Evolutionary conservation across 2,888 invertebrate species (phyloP).

Genomic region (Cataglyphis rosenhaueri): DNA sequence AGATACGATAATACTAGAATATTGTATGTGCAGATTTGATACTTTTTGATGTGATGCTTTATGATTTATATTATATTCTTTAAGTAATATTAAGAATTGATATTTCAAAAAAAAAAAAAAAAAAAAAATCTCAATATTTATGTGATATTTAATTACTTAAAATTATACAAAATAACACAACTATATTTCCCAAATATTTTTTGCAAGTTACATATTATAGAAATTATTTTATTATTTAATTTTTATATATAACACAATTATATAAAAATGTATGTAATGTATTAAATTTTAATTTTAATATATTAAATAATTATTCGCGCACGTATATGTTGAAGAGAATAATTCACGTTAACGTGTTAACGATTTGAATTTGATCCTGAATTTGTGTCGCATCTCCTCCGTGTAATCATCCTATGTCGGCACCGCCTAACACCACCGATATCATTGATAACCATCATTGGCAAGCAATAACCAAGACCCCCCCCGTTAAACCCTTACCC

Average conservation of each 20-base stretch:
- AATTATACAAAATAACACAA: not conserved
- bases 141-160: not conserved
- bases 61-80: not conserved
- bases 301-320: not conserved
- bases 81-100: not conserved
- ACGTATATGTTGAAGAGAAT: not conserved
- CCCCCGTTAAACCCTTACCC: conserved; percentile 43
- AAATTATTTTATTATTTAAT: not conserved
- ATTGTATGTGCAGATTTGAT: not conserved
- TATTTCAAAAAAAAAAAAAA: not conserved
- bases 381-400: conserved; percentile 44
- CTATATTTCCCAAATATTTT: not conserved
- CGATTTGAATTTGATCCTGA: conserved; percentile 28
- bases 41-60: not conserved
- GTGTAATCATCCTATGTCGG: conserved; percentile 53
- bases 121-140: not conserved
- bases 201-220: conserved; percentile 3
- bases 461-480: conserved; percentile 54
- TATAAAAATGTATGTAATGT: not conserved
- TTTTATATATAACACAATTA: not conserved
- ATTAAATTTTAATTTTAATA: not conserved
- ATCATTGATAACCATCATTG: conserved; percentile 38
- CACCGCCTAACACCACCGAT: conserved; percentile 51
- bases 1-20: not conserved
- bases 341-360: conserved; percentile 15